Base-by-base conservation (phyloP, 2,888 invertebrate genomes). In the Scaptodrosophila latifasciaeformis region DNA sequence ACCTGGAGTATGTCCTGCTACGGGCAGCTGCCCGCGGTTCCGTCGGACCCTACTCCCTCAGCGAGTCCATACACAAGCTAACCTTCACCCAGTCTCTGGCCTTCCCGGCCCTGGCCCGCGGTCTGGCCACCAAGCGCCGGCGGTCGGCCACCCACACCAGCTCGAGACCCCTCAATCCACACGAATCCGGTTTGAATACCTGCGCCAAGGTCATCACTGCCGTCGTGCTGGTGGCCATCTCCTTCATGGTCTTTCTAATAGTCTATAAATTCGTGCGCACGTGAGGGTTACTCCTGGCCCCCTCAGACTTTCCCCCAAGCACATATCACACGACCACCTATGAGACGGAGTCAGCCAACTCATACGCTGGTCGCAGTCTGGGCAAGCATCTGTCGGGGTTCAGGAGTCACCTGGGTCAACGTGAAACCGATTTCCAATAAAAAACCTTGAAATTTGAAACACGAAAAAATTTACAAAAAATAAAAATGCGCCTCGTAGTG, bases 241-340 rank as follows among this genome's bases (percentile, higher is more conserved):
- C 91, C 72, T 90, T 92, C 60, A 87, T 92, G 81, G 92, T 92
- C 67, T 92, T 92, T 84, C 90, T 91, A 43, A 91, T 92, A 17
- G 92, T 92, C 52, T 92, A 92, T 81, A 92, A 92, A 82, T 92
- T 91, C 82, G 91, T 91, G 81, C 88, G 90, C 84, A 91, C 92
- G 91, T 92, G 92, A 92, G 92, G 92, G 61, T 91, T 91, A 88
- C 90, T 92, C 87, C 89, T 92, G 89, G 90, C 91, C 86, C 91
- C 91, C 83, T 82, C 86, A 67, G 85, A 86, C 50, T 83, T 82
- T 60, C 76, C 86, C 66, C 53, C 60, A n/a, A n/a, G n/a, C 54
- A 82, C 84, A 81, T 85, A 85, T 82, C 84, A 84, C n/a, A n/a
- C n/a, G 69, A 82, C 74, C 60, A 71, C 72, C 59, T 82, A 78